These are phyloP conservation scores for Boleophthalmus pectinirostris DNA, from an alignment of 2,113 vertebrate genomes.

Conservation along the genomic window DNA sequence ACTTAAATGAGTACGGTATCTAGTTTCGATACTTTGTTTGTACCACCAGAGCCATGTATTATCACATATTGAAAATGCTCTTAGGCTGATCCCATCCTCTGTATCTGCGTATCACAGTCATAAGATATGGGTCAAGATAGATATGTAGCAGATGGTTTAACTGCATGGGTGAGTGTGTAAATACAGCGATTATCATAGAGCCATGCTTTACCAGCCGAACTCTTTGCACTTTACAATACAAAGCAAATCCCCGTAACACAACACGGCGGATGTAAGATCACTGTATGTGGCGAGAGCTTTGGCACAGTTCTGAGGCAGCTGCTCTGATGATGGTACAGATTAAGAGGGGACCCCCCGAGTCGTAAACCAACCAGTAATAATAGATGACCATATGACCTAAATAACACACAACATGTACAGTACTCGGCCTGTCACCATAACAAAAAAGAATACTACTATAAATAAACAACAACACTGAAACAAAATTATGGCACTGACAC, in stretches of 20 bases:
- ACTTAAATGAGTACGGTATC: too few relatives aligned
- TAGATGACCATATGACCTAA: constrained; percentile 60
- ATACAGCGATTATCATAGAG: neutral
- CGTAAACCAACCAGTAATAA: constrained; percentile 44
- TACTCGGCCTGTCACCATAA: too few relatives aligned
- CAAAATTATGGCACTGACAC: too few relatives aligned
- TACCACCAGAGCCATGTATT: too few relatives aligned
- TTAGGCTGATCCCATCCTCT: neutral
- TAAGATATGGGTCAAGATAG: constrained; percentile 1
- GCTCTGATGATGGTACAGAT: constrained; percentile 56
- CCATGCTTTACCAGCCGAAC: neutral
- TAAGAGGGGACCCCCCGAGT: constrained; percentile 36
- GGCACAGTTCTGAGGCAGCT: constrained; percentile 43
- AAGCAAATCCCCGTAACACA: neutral
- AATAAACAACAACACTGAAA: too few relatives aligned
- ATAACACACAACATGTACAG: constrained; percentile 52
- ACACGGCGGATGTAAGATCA: constrained; percentile 2
- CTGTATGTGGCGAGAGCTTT: constrained; percentile 12
- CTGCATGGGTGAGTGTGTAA: neutral
- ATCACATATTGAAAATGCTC: neutral
- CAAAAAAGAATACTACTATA: too few relatives aligned
- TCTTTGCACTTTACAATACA: neutral
- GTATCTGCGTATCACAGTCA: neutral
- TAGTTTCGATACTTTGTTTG: too few relatives aligned
- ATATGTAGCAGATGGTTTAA: neutral